Conservation (phyloP, 1,140 invertebrate genomes). For the Trichonephila clavata region DNA sequence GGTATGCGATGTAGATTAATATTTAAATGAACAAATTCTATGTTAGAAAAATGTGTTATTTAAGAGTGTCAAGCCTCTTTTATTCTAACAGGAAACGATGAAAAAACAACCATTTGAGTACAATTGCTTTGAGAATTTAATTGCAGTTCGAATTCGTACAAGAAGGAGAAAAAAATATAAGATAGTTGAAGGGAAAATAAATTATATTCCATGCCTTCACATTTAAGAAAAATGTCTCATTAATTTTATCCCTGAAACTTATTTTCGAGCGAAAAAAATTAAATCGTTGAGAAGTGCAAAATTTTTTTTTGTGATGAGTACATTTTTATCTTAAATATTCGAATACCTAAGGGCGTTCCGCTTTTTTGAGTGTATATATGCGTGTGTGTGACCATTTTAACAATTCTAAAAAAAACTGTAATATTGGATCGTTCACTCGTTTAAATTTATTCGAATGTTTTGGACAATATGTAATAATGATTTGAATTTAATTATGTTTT, state of each 20-base stretch:
- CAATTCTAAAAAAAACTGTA: background rate
- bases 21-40: background rate
- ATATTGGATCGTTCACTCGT: background rate
- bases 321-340: background rate
- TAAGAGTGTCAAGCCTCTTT: background rate
- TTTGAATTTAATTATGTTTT: conserved; percentile 19
- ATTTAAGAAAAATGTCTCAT: conserved; percentile 54
- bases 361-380: background rate
- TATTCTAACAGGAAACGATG: conserved; percentile 8
- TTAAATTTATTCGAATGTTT: background rate
- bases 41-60: conserved; percentile 34
- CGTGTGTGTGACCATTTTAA: background rate
- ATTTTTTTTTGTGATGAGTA: conserved; percentile 8
- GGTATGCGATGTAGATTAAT: background rate
- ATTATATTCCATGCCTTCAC: conserved; percentile 29
- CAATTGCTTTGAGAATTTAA: conserved; percentile 54
- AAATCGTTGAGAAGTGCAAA: background rate
- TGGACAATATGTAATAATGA: background rate
- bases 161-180: background rate
- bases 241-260: conserved; percentile 36
- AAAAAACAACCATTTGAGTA: conserved; percentile 18
- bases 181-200: conserved; percentile 39
- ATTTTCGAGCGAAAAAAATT: background rate
- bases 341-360: background rate
- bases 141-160: conserved; percentile 33